Evolutionary conservation across 1,140 invertebrate genomes (phyloP).

Genomic region (Cydia strobilella): DNA sequence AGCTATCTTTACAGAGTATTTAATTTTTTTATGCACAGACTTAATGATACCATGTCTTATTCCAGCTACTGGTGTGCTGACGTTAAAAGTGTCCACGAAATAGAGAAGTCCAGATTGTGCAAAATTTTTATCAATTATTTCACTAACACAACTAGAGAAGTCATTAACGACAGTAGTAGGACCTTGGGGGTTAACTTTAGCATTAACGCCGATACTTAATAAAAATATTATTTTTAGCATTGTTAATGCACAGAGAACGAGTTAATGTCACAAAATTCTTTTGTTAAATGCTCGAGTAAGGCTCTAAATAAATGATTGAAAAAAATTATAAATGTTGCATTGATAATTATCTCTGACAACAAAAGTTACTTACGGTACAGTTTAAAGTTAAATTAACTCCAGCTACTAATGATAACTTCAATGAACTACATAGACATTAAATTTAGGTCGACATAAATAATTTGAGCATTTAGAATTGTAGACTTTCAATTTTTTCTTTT

Average conservation of each 20-base stretch:
- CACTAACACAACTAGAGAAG: slow-evolving; percentile 57
- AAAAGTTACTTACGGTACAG: background rate
- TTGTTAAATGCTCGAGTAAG: background rate
- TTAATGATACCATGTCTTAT: slow-evolving; percentile 57
- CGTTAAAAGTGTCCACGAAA: slow-evolving; percentile 53
- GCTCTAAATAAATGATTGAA: background rate
- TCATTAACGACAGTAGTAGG: slow-evolving; percentile 58
- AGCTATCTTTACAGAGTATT: slow-evolving; percentile 49
- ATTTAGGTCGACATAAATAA: background rate
- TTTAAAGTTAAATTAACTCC: background rate
- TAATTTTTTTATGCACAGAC: slow-evolving; percentile 49
- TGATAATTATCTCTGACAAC: slow-evolving; percentile 10
- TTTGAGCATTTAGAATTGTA: too few species aligned
- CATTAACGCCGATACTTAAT: slow-evolving; percentile 29
- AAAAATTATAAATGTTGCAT: background rate
- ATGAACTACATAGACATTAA: background rate
- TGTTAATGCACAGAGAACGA: background rate
- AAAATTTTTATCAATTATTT: slow-evolving; percentile 59
- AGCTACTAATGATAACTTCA: background rate
- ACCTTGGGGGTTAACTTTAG: slow-evolving; percentile 52
- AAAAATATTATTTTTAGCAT: slow-evolving; percentile 22
- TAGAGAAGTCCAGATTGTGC: slow-evolving; percentile 50
- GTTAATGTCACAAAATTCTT: background rate
- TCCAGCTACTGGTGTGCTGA: slow-evolving; percentile 49
- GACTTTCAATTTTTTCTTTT: too few species aligned